These are phyloP conservation scores for Sebastes iracundus DNA, from an alignment of 2,797 vertebrate genomes.

Conservation along the genomic window DNA sequence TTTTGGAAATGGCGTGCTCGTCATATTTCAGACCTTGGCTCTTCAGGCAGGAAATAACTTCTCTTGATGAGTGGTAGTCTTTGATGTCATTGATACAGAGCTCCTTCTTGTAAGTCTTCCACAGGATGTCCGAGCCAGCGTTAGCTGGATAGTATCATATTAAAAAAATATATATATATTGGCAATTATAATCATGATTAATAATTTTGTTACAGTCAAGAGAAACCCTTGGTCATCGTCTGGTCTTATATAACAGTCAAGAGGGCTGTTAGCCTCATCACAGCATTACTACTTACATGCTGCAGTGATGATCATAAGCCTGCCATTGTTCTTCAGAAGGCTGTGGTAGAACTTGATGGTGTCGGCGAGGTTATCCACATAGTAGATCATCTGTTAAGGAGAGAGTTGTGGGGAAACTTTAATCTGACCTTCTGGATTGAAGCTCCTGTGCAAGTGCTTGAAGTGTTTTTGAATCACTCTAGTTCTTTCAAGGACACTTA, in stretches of 20 bases:
- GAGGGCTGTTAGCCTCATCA: neutral
- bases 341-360: constrained; percentile 86
- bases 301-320: constrained; percentile 85
- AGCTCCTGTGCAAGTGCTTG: no score
- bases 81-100: constrained; percentile 6
- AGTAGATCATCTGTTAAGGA: constrained; percentile 88
- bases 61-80: constrained; percentile 58
- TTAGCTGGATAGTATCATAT: constrained; percentile 27
- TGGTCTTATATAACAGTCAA: neutral
- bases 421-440: neutral
- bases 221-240: neutral
- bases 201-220: neutral
- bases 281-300: constrained; percentile 51
- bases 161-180: neutral
- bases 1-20: constrained; percentile 50
- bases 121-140: constrained; percentile 57
- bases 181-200: neutral
- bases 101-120: neutral
- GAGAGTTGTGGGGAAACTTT: neutral
- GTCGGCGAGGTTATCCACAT: constrained; percentile 80
- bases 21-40: constrained; percentile 68
- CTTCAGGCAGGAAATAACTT: constrained; percentile 57
- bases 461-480: no score
- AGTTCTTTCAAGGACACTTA: no score
- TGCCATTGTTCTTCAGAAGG: constrained; percentile 82